Conservation (phyloP, 1,140 invertebrate genomes). For the Nylanderia fulva region DNA sequence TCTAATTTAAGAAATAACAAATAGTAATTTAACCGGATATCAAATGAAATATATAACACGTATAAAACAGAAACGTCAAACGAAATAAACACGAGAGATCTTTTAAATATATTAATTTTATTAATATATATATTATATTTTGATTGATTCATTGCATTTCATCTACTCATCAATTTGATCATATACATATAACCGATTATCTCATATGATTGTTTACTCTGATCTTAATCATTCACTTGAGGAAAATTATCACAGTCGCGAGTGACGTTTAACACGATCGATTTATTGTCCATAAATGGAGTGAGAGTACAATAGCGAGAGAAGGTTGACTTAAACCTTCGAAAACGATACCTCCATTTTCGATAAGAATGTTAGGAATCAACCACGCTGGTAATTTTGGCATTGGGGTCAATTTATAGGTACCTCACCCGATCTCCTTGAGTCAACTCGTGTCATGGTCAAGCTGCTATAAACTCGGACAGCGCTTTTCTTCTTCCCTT, state of each 20-base stretch:
- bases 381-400: constrained; percentile 68
- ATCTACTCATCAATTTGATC: not conserved
- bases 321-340: not conserved
- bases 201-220: too few relatives aligned
- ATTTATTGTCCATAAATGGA: constrained; percentile 20
- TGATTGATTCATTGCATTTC: not conserved
- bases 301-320: constrained; percentile 28
- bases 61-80: not conserved
- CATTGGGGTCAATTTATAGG: constrained; percentile 74
- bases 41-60: too few relatives aligned
- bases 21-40: too few relatives aligned
- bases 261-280: constrained; percentile 2
- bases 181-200: not conserved
- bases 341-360: constrained; percentile 26
- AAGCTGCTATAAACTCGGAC: constrained; percentile 67
- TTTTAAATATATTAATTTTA: not conserved
- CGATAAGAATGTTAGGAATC: constrained; percentile 53
- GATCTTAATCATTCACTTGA: not conserved
- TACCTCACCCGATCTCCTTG: constrained; percentile 80
- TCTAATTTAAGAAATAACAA: not conserved
- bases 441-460: constrained; percentile 81
- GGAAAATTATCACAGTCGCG: not conserved
- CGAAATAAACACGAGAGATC: not conserved
- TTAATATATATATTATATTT: not conserved
- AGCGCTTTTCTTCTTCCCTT: constrained; percentile 9